phyloP scores from a whole-genome alignment of 2,797 vertebrate genomes.

The Enteromius fasciolatus region DNA sequence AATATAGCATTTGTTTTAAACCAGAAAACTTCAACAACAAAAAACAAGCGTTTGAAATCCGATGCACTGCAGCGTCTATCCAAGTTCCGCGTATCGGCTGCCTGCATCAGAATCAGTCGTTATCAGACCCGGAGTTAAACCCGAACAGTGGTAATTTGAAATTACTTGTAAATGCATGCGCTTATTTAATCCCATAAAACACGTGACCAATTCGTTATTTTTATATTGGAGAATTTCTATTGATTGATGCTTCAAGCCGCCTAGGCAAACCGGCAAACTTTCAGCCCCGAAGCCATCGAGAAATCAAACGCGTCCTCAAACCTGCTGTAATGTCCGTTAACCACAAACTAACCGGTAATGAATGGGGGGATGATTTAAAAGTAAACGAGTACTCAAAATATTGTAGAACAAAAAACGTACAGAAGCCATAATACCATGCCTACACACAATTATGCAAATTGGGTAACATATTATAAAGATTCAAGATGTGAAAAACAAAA shows the following conservation, averaged over 20 bases:
- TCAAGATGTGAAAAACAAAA: neutral
- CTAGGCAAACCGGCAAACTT: slow-evolving; percentile 39
- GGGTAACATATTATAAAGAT: neutral
- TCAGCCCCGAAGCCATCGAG: slow-evolving; percentile 3
- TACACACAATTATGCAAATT: neutral
- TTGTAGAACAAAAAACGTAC: neutral
- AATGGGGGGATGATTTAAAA: neutral
- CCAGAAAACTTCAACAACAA: neutral
- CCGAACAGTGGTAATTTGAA: neutral
- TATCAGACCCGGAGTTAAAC: neutral
- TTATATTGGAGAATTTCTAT: neutral
- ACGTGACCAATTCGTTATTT: neutral
- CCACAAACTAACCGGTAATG: slow-evolving; percentile 3
- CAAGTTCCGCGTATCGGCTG: slow-evolving; percentile 39
- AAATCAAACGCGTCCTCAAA: neutral
- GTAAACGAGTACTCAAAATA: neutral
- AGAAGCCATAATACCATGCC: neutral
- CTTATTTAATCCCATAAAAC: neutral
- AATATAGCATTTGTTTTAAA: neutral
- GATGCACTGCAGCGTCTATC: slow-evolving; percentile 3
- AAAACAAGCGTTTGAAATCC: neutral
- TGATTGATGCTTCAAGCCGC: neutral
- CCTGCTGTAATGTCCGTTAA: neutral
- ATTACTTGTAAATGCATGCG: neutral
- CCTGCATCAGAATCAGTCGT: slow-evolving; percentile 7